Conservation (phyloP, 2,797 vertebrate species). For the Sitta carolinensis region DNA sequence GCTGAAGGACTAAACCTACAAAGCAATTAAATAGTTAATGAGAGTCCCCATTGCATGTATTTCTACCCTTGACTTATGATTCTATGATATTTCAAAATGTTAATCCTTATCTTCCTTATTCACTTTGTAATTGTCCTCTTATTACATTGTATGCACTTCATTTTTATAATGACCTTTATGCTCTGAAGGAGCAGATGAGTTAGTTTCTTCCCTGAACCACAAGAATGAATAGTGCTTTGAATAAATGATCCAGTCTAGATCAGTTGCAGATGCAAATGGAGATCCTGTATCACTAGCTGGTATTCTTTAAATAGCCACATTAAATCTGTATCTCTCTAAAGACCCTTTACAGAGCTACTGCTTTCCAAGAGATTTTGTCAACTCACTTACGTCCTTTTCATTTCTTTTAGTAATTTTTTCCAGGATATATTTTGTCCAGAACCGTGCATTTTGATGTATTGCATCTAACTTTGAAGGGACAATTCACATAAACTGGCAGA, state of each 20-base stretch:
- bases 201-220: neutral
- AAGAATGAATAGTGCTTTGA: neutral
- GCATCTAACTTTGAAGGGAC: neutral
- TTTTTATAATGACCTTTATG: neutral
- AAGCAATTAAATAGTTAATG: neutral
- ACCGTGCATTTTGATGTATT: neutral
- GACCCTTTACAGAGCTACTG: neutral
- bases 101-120: neutral
- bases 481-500: neutral
- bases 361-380: neutral
- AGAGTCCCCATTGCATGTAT: neutral
- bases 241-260: neutral
- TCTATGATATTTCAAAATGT: neutral
- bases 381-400: neutral
- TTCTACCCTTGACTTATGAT: neutral
- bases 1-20: neutral
- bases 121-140: neutral
- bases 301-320: conserved; percentile 7
- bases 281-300: neutral
- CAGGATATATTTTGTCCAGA: neutral
- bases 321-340: neutral
- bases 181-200: neutral
- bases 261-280: neutral
- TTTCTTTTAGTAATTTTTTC: neutral
- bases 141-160: neutral